Evolutionary conservation across 2,113 vertebrate genomes (phyloP).

Genomic region (Copsychus sechellarum): DNA sequence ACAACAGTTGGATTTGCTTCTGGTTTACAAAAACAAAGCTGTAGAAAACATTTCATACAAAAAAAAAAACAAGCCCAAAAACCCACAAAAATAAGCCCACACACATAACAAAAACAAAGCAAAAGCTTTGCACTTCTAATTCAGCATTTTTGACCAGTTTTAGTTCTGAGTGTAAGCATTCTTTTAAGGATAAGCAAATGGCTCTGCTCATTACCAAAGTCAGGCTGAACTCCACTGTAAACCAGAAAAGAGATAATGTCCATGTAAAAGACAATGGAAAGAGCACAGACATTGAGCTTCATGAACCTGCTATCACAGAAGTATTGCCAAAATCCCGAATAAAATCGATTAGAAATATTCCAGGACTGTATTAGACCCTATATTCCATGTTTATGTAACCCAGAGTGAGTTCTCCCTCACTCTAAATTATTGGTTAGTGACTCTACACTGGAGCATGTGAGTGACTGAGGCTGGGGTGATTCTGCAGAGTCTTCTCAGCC

Average conservation of each 20-base stretch:
- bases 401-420: neutral
- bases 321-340: neutral
- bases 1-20: neutral
- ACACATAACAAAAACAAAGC: neutral
- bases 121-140: neutral
- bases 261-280: neutral
- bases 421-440: neutral
- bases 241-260: neutral
- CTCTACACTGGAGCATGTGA: accelerated
- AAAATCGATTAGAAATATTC: neutral
- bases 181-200: neutral
- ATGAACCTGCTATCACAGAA: neutral
- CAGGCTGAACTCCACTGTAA: neutral
- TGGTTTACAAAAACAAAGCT: neutral
- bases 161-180: neutral
- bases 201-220: neutral
- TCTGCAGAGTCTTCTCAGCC: neutral
- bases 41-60: neutral
- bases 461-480: neutral
- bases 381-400: neutral
- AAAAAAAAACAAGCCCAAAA: neutral
- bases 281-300: neutral
- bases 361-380: neutral
- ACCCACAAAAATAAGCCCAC: too few relatives aligned
- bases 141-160: neutral